These are phyloP conservation scores for Mormyrops boulengeri DNA, from an alignment of 2,797 vertebrate species.

Conservation along the genomic window DNA sequence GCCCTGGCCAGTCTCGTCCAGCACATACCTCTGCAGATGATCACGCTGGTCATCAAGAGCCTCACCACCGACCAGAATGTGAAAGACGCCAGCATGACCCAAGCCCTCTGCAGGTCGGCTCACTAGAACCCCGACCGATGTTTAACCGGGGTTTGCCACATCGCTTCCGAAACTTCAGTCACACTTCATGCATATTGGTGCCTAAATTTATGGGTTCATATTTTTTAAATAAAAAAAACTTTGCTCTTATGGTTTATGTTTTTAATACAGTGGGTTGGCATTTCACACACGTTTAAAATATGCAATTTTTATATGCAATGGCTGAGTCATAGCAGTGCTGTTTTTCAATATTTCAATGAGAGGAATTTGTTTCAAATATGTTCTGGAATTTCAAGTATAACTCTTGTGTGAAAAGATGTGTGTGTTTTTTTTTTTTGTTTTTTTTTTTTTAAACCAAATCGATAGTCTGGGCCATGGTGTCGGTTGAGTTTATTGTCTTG, in stretches of 20 bases:
- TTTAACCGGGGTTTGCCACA: not conserved
- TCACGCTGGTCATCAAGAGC: slow-evolving; percentile 94
- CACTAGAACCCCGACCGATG: not conserved
- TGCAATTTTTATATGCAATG: not conserved
- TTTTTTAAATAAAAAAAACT: not conserved
- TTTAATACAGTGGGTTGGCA: not conserved
- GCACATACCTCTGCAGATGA: slow-evolving; percentile 97
- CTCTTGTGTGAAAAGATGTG: not conserved
- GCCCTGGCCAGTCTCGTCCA: slow-evolving; percentile 93
- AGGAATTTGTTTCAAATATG: not conserved
- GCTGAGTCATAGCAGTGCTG: not conserved
- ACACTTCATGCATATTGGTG: not conserved
- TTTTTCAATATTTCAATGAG: not conserved
- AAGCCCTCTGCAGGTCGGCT: slow-evolving; percentile 89
- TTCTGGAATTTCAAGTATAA: not conserved
- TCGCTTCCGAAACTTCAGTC: not conserved
- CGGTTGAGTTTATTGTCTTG: not conserved
- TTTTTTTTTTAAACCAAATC: not conserved
- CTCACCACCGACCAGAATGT: slow-evolving; percentile 96
- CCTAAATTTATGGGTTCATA: not conserved
- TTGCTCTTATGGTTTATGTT: not conserved
- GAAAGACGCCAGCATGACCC: slow-evolving; percentile 94
- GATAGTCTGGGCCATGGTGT: not conserved
- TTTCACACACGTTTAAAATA: not conserved
- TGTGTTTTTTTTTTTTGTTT: not conserved